These are phyloP conservation scores for Erinaceus europaeus DNA, from an alignment of 2,113 vertebrate species.

Conservation along the genomic window DNA sequence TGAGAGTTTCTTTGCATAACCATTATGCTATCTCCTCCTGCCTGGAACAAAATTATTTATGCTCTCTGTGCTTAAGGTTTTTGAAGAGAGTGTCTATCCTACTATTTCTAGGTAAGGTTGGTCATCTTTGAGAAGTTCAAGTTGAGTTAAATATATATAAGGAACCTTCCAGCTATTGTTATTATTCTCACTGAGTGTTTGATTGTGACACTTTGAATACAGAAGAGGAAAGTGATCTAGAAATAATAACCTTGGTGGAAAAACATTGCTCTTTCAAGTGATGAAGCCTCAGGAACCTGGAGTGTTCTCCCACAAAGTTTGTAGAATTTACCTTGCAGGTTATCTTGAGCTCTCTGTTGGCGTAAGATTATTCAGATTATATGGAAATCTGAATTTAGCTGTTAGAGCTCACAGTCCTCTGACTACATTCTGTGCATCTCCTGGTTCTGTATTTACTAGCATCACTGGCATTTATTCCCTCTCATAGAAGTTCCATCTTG, in stretches of 20 bases:
- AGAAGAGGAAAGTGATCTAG: not conserved
- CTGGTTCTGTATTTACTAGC: not conserved
- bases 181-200: not conserved
- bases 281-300: not conserved
- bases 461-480: no score
- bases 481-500: no score
- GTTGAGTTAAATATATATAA: not conserved
- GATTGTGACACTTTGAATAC: not conserved
- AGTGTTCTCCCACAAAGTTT: not conserved
- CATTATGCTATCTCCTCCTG: no score
- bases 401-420: not conserved
- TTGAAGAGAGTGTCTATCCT: not conserved
- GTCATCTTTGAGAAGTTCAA: not conserved
- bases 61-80: not conserved
- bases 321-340: not conserved
- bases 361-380: not conserved
- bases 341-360: not conserved
- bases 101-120: not conserved
- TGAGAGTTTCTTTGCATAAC: no score
- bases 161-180: not conserved
- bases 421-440: fast-evolving
- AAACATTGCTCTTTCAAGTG: not conserved
- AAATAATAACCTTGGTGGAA: not conserved
- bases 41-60: not conserved
- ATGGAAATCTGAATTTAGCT: not conserved